Evolutionary conservation across 30 jellyfish, hydroid and myxozoan species (phyloP).

Genomic region (Turritopsis rubra): DNA sequence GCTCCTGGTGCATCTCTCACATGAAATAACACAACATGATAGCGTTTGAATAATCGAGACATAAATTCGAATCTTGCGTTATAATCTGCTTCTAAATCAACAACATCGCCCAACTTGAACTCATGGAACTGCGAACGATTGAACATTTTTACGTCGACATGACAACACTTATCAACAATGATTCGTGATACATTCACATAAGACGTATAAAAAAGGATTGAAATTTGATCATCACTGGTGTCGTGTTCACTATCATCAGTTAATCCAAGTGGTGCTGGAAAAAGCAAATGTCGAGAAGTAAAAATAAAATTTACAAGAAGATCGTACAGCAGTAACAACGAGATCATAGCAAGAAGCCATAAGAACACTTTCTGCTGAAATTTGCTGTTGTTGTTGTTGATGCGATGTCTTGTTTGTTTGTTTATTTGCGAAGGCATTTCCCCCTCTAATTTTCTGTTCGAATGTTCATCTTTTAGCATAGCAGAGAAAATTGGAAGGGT

Average conservation of each 20-base stretch:
- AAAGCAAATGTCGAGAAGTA: background rate
- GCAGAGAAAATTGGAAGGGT: no score
- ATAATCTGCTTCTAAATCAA: background rate
- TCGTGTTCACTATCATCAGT: background rate
- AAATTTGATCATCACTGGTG: background rate
- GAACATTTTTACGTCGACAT: background rate
- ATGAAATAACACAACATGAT: constrained; percentile 56
- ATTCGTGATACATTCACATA: background rate
- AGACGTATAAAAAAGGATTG: background rate
- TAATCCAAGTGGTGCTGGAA: background rate
- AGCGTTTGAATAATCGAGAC: background rate
- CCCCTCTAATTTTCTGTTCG: no score
- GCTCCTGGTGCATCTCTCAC: constrained; percentile 60
- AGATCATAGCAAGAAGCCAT: background rate
- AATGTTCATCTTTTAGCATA: no score
- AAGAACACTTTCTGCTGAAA: background rate
- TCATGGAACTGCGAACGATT: background rate
- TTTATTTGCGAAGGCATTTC: no score
- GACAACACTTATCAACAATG: background rate
- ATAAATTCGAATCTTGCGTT: background rate
- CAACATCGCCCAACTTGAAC: background rate
- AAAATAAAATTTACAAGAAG: background rate
- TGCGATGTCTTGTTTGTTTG: background rate
- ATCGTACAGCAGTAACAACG: background rate
- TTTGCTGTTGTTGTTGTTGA: background rate